A percentile compares a stretch with the other conserved stretches of the same genome.
phyloP scores from a whole-genome alignment of 2,113 vertebrate genomes.

The Emydura subglobosa region DNA sequence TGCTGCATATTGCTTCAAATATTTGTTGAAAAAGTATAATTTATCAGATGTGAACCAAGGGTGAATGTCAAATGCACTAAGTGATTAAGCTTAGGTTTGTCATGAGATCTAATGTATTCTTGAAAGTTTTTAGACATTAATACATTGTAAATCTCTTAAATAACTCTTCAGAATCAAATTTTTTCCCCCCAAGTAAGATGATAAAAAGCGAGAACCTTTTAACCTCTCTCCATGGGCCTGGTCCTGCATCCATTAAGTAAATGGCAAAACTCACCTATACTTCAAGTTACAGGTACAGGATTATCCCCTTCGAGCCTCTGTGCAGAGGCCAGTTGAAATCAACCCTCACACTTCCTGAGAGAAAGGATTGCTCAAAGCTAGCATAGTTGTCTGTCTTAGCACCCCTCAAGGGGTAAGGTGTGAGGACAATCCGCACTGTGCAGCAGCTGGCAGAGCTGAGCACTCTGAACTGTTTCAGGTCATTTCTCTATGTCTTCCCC shows the following conservation, averaged over 20 bases:
- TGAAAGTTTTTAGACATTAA: constrained; percentile 55
- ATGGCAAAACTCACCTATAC: neutral
- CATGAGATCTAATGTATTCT: constrained; percentile 22
- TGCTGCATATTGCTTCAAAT: neutral
- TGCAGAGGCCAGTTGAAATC: constrained; percentile 46
- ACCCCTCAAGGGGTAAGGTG: neutral
- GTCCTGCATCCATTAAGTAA: constrained; percentile 25
- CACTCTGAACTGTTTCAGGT: constrained; percentile 53
- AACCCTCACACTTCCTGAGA: constrained; percentile 29
- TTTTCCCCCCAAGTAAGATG: constrained; percentile 32
- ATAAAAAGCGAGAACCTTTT: neutral
- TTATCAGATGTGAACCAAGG: neutral
- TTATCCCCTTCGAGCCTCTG: neutral
- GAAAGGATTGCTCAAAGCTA: constrained; percentile 46
- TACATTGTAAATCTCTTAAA: constrained; percentile 49
- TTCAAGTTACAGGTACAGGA: constrained; percentile 35
- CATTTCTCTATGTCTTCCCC: accelerated
- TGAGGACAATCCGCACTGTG: constrained; percentile 28
- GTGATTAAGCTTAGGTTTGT: constrained; percentile 27
- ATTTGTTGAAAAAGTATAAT: constrained; percentile 18
- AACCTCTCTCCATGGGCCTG: neutral
- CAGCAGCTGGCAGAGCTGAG: constrained; percentile 54
- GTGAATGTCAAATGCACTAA: neutral
- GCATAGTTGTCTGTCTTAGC: constrained; percentile 54
- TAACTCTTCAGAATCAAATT: constrained; percentile 63